Evolutionary conservation across 2,888 invertebrate species (phyloP), one percentile per base, ranked within the genome.

Genomic region (Rhyacophila evoluta): DNA sequence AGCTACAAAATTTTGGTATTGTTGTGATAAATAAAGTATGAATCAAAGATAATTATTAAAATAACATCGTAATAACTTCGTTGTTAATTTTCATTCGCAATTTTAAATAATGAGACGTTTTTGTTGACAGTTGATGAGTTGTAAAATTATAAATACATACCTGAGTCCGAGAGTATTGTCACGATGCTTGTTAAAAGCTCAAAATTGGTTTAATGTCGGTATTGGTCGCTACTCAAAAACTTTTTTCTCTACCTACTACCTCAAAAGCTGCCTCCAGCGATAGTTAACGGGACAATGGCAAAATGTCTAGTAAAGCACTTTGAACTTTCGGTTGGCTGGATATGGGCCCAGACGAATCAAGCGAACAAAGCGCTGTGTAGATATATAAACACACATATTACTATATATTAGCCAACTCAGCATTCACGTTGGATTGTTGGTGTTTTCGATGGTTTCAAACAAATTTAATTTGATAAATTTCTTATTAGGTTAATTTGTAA

Each of bases 271-370:
- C 55, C 55, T 55, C 55, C 10, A 8, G 25, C 55, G 55, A 55
- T 55, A 55, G 55, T 55, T 55, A 55, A 55, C 55, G 55, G 25
- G 55, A 55, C 55, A 55, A 55, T 55, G 25, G 55, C 55, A 55
- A 55, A 55, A 55, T 10, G 55, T 55, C 55, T 55, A 55, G 8
- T 55, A 55, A 55, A 55, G 55, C 55, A 55, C 55, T 55, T 55
- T 55, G 55, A 55, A 55, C 55, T 55, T 55, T 55, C 55, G 55
- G 55, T 55, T 55, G 19, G 55, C 10, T 55, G 55, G 55, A 55
- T 25, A 55, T 55, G 19, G 55, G 19, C 55, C 55, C 55, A 55
- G 55, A 25, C 55, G 25, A 55, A 55, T 55, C 55, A 55, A 55
- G 55, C 55, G 55, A 19, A 55, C 55, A 55, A 55, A 55, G 55